A percentile compares a stretch with the other conserved stretches of the same genome.
These are phyloP conservation scores for Frankliniella intonsa DNA, from an alignment of 2,888 invertebrate species.

Conservation along the genomic window DNA sequence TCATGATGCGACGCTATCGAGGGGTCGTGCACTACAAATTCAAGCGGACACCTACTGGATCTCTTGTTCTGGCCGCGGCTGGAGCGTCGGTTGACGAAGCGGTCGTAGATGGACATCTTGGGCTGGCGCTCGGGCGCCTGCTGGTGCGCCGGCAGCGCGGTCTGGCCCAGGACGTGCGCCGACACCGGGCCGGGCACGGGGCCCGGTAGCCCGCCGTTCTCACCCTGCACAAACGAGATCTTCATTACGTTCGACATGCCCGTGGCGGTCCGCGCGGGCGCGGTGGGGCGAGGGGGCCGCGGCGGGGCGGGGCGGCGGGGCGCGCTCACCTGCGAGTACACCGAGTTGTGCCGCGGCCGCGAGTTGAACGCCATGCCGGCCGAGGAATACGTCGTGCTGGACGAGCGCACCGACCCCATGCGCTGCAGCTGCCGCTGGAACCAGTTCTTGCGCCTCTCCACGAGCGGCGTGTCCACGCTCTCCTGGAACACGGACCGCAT, in stretches of 20 bases:
- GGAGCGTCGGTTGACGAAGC: conserved; percentile 75
- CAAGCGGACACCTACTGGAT: conserved; percentile 55
- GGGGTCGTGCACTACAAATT: too few species aligned
- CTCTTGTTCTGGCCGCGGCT: conserved; percentile 63
- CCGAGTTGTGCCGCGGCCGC: conserved; percentile 72
- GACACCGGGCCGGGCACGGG: conserved; percentile 27
- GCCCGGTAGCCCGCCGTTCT: background rate
- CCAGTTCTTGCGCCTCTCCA: conserved; percentile 82
- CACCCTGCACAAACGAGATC: conserved; percentile 15
- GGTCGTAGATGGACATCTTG: conserved; percentile 79
- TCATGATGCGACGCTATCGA: conserved; percentile 11
- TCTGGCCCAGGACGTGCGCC: conserved; percentile 11
- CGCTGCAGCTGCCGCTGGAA: conserved; percentile 78
- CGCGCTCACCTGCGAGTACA: conserved; percentile 49
- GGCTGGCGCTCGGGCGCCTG: conserved; percentile 23
- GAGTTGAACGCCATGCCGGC: conserved; percentile 53
- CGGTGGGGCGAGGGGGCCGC: conserved; percentile 34
- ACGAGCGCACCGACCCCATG: conserved; percentile 80
- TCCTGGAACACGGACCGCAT: conserved; percentile 55
- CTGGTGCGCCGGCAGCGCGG: background rate
- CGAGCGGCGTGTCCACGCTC: conserved; percentile 83
- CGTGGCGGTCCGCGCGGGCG: conserved; percentile 44
- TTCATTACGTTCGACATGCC: conserved; percentile 41
- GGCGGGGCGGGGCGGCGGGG: background rate
- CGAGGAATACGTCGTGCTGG: conserved; percentile 80